Base-by-base conservation (phyloP, 2,888 invertebrate species). In the Pimpla rufipes region DNA sequence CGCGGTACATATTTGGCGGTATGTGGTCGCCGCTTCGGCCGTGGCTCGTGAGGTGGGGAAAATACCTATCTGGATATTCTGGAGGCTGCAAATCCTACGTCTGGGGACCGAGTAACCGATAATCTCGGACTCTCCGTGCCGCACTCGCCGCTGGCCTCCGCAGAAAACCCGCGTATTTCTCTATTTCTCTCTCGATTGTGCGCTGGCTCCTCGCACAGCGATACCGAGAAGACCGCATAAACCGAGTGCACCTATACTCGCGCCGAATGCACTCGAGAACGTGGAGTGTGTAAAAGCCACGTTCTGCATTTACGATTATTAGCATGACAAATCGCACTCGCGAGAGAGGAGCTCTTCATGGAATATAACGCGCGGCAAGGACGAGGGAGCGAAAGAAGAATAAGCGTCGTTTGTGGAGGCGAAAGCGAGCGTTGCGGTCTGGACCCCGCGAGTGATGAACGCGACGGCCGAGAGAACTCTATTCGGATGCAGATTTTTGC, bases 1-100 rank as follows among this genome's bases (percentile, higher is more conserved):
- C 21, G 59, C 73, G 82, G 79, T 83, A 83, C 82, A 83, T 83
- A 83, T 83, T 83, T 83, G 79, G 82, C 75, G 57, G 82, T 83
- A 79, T 64, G 55, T 23, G 29, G 64, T 71, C 10, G 55, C 59
- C 42, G 59, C 50, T 52, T 37, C 2, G 4, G 73, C 59, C 66
- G 57, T 29, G 70, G 55, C 45, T 66, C 55, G 45, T 11, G 59
- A 59, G 67, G 68, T 62, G 35, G 45, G 62, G 59, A 21, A 57
- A 8, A 82, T 75, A 75, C 64, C 75, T 50, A 83, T 79, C 79
- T 74, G 82, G 75, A 79, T 29, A 29, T 83, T 83, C 79, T 79
- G 79, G 67, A 71, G 64, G 74, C 40, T 66, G 77, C 73, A 75
- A 83, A 83, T 83, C 57, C 75, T 75, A 50, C 70, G 75, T 79